phyloP scores from a whole-genome alignment of 2,888 invertebrate genomes.

The Cephus runcator region DNA sequence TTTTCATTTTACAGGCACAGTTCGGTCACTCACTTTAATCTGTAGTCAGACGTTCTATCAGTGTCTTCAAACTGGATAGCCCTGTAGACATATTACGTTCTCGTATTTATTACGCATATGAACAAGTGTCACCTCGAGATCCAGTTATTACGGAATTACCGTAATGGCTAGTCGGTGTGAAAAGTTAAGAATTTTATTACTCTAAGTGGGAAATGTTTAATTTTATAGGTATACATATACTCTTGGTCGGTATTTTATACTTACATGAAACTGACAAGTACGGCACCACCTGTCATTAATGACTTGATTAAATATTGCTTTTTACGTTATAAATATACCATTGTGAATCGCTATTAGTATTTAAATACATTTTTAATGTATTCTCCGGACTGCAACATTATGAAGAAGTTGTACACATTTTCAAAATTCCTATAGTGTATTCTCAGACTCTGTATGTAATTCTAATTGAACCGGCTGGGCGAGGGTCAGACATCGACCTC shows the following conservation, averaged over 20 bases:
- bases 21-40: not conserved
- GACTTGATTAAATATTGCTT: not conserved
- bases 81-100: not conserved
- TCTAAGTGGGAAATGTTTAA: not conserved
- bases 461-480: not conserved
- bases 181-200: not conserved
- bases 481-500: conserved; percentile 31
- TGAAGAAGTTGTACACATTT: not conserved
- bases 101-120: not conserved
- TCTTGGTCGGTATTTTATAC: not conserved
- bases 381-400: not conserved
- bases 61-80: not conserved
- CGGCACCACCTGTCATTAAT: not conserved
- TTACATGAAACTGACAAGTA: not conserved
- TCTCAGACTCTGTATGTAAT: not conserved
- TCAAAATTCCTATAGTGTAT: not conserved
- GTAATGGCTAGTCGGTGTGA: not conserved
- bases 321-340: not conserved
- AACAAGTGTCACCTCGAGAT: not conserved
- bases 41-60: not conserved
- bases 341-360: not conserved
- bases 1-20: not conserved
- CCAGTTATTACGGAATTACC: not conserved
- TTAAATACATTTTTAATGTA: not conserved
- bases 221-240: not conserved